phyloP scores from a whole-genome alignment of 2,888 invertebrate species.

The Apantesis nais region DNA sequence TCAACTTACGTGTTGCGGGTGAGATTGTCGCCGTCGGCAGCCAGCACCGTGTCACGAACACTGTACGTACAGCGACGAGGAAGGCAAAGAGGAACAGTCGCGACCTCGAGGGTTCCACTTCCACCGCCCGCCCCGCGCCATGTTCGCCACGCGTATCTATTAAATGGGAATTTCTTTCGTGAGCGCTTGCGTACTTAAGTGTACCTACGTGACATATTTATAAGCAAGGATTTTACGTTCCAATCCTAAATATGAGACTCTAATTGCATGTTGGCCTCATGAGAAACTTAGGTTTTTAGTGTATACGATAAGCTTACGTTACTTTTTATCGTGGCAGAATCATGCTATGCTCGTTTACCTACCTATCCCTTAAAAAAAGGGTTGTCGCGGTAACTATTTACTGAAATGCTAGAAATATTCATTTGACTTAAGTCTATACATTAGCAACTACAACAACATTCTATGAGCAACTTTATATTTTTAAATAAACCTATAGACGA shows the following conservation, averaged over 20 bases:
- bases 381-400: too few relatives aligned
- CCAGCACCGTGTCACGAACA: constrained; percentile 33
- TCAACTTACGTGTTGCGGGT: constrained; percentile 16
- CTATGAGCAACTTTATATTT: too few relatives aligned
- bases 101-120: constrained; percentile 19
- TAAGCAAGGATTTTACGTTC: constrained; percentile 15
- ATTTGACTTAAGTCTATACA: background rate
- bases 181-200: constrained; percentile 15
- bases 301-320: background rate
- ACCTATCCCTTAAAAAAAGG: too few relatives aligned
- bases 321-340: too few relatives aligned
- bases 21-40: constrained; percentile 25
- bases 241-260: constrained; percentile 4
- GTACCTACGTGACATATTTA: constrained; percentile 18
- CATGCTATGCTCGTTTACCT: background rate
- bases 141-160: constrained; percentile 26
- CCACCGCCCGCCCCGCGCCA: constrained; percentile 12
- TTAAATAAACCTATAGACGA: too few relatives aligned
- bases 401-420: too few relatives aligned
- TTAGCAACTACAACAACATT: too few relatives aligned
- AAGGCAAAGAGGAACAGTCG: constrained; percentile 16
- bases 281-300: background rate
- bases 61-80: constrained; percentile 27
- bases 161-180: constrained; percentile 17
- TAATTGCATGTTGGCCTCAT: constrained; percentile 4